These are phyloP conservation scores for Orchesella cincta DNA, from an alignment of 1,140 invertebrate genomes.

Conservation along the genomic window DNA sequence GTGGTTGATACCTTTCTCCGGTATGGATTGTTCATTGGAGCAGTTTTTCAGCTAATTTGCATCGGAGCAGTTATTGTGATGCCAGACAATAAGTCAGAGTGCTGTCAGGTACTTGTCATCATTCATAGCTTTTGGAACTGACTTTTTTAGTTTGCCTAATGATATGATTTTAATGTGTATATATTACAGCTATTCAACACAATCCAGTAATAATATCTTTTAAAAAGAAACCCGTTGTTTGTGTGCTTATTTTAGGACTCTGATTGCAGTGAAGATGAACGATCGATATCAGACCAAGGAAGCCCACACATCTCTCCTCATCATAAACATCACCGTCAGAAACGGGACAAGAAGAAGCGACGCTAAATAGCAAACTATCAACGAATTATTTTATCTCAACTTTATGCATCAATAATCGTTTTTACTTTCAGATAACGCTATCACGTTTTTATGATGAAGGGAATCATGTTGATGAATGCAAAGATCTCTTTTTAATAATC, in stretches of 20 bases:
- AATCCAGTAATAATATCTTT: too few relatives aligned
- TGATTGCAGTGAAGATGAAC: constrained; percentile 60
- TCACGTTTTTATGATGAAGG: too few relatives aligned
- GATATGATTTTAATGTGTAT: background rate
- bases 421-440: too few relatives aligned
- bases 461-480: too few relatives aligned
- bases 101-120: constrained; percentile 10
- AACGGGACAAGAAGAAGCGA: constrained; percentile 63
- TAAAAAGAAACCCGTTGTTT: too few relatives aligned
- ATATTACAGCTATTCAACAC: too few relatives aligned
- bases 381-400: too few relatives aligned
- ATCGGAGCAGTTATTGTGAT: constrained; percentile 68
- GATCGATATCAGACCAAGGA: constrained; percentile 61
- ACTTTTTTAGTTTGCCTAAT: too few relatives aligned
- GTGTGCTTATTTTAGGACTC: too few relatives aligned
- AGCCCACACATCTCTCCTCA: constrained; percentile 63
- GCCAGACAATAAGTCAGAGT: constrained; percentile 56
- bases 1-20: constrained; percentile 67
- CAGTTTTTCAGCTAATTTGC: constrained; percentile 69
- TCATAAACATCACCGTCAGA: constrained; percentile 58
- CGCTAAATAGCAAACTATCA: constrained; percentile 53
- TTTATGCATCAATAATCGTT: too few relatives aligned
- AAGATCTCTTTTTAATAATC: constrained; percentile 1
- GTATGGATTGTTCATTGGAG: constrained; percentile 69
- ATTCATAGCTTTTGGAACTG: too few relatives aligned